phyloP scores from a whole-genome alignment of 1,140 invertebrate species.

The Alviniconcha marisindica region DNA sequence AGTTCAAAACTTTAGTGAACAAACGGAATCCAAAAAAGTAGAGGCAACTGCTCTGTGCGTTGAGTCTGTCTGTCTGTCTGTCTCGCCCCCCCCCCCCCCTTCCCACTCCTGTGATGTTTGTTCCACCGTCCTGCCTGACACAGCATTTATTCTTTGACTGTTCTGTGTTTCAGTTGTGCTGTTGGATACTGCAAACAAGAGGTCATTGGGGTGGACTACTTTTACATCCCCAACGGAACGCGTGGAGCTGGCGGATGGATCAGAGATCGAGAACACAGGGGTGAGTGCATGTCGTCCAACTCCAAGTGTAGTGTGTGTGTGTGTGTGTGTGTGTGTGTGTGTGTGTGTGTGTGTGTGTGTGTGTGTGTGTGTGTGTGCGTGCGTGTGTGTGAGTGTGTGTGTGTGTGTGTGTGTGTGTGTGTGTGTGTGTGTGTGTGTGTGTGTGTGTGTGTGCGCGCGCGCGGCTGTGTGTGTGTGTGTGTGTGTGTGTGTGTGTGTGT shows the following conservation, averaged over 20 bases:
- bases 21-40: no score
- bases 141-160: no score
- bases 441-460: slow-evolving; percentile 13
- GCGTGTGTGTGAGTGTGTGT: slow-evolving; percentile 1
- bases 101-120: no score
- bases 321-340: slow-evolving; percentile 15
- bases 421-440: slow-evolving; percentile 27
- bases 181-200: not conserved
- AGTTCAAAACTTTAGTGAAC: no score
- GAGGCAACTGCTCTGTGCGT: no score
- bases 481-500: not conserved
- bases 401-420: not conserved
- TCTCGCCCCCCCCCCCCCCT: no score
- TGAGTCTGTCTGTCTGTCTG: no score
- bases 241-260: not conserved
- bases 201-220: not conserved
- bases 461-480: not conserved
- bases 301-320: slow-evolving; percentile 5
- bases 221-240: not conserved
- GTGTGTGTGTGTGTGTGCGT: slow-evolving; percentile 28
- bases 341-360: slow-evolving; percentile 24
- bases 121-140: no score
- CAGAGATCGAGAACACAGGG: slow-evolving; percentile 1
- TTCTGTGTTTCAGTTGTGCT: slow-evolving; percentile 5
- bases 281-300: not conserved